phyloP scores from a whole-genome alignment of 64 coral and sea anemone species.

The Dendrophyllia cribrosa region DNA sequence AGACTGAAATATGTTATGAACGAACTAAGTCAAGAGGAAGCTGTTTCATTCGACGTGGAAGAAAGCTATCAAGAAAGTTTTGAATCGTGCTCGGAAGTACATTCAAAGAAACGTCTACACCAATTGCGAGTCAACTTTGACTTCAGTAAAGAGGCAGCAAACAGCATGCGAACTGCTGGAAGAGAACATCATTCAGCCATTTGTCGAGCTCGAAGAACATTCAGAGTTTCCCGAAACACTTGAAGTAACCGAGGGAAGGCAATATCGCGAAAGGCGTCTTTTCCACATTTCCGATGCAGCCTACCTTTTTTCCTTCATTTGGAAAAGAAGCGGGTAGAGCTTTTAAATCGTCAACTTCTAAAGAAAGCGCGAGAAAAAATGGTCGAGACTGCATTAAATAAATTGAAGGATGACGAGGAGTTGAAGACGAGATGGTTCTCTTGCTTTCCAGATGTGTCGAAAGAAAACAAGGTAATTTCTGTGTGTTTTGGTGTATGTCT shows the following conservation, averaged over 20 bases:
- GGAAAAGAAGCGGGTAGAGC: neutral
- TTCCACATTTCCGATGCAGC: slow-evolving; percentile 9
- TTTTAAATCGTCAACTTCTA: slow-evolving; percentile 1
- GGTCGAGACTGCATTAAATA: neutral
- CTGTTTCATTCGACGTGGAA: neutral
- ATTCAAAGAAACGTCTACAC: slow-evolving; percentile 1
- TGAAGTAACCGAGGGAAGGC: slow-evolving; percentile 10
- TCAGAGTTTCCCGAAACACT: neutral
- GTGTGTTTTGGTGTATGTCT: too few species aligned
- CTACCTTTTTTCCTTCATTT: neutral
- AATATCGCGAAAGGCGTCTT: slow-evolving; percentile 7
- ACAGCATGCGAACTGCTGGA: neutral
- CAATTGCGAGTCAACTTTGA: neutral
- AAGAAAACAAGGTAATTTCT: neutral
- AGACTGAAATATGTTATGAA: too few species aligned
- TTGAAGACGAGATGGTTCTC: neutral
- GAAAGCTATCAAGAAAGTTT: neutral
- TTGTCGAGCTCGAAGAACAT: too few species aligned
- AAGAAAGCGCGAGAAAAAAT: neutral
- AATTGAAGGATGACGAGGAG: neutral
- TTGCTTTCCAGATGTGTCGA: neutral
- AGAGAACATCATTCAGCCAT: neutral
- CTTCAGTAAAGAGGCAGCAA: neutral
- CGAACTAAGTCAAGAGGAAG: too few species aligned
- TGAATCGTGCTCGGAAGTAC: neutral